These are phyloP conservation scores for Euclidia mi DNA, from an alignment of 2,888 invertebrate species.

Conservation along the genomic window DNA sequence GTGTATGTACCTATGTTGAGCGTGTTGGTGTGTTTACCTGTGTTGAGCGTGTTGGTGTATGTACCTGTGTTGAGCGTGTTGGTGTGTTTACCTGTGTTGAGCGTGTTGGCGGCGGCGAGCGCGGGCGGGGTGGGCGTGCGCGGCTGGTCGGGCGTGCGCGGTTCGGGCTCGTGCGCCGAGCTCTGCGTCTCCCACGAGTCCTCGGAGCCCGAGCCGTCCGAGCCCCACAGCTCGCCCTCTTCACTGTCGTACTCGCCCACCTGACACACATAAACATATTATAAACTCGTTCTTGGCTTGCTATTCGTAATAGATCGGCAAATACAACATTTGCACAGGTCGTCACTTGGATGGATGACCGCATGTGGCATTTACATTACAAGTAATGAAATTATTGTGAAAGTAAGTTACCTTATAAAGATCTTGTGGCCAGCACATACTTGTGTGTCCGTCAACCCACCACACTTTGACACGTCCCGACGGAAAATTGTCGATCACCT, in stretches of 20 bases:
- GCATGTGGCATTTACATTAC: too few species aligned
- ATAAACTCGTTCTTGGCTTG: too few species aligned
- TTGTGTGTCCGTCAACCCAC: slow-evolving; percentile 96
- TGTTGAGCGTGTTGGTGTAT: too few species aligned
- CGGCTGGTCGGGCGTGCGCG: slow-evolving; percentile 58
- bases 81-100: slow-evolving; percentile 11
- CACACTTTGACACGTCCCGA: slow-evolving; percentile 96
- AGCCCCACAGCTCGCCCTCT: slow-evolving; percentile 93
- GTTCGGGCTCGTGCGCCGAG: slow-evolving; percentile 82
- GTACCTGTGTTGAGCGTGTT: too few species aligned
- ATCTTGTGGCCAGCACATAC: slow-evolving; percentile 98
- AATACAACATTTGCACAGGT: too few species aligned
- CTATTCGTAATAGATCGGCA: too few species aligned
- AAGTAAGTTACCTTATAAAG: slow-evolving; percentile 91
- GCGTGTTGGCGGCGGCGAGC: slow-evolving; percentile 18
- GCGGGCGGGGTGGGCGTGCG: slow-evolving; percentile 35
- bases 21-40: too few species aligned
- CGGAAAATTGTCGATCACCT: slow-evolving; percentile 95
- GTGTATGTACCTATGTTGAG: too few species aligned
- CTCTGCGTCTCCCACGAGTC: slow-evolving; percentile 96
- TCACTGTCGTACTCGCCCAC: slow-evolving; percentile 94
- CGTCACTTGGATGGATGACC: too few species aligned
- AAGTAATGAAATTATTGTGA: too few species aligned
- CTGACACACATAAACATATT: slow-evolving; percentile 53
- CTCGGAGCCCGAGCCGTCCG: slow-evolving; percentile 92